Evolutionary conservation across 1,140 invertebrate genomes (phyloP).

Genomic region (Meloidogyne chitwoodi): DNA sequence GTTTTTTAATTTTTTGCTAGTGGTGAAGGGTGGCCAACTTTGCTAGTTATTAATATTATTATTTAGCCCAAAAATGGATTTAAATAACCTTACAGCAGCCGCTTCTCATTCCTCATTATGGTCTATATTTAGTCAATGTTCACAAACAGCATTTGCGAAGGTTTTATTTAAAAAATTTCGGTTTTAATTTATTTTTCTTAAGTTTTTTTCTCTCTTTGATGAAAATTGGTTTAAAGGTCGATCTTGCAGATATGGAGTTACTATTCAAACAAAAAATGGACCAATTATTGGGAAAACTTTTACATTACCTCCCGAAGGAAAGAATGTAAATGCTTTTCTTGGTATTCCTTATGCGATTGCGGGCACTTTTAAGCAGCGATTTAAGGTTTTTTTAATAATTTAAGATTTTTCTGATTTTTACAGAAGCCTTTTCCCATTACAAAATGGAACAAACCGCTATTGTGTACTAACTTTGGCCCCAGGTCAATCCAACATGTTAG

Average conservation of each 20-base stretch:
- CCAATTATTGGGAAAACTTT: constrained; percentile 39
- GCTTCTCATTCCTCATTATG: background rate
- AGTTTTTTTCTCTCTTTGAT: background rate
- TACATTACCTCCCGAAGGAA: constrained; percentile 18
- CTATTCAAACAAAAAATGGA: constrained; percentile 28
- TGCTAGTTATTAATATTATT: background rate
- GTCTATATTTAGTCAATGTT: background rate
- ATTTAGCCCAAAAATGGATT: background rate
- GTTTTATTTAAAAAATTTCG: background rate
- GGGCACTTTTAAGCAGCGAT: constrained; percentile 39
- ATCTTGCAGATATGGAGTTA: constrained; percentile 3
- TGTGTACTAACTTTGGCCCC: constrained; percentile 37
- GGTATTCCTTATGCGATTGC: constrained; percentile 51
- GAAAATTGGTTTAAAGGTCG: constrained; percentile 11
- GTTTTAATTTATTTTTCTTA: background rate
- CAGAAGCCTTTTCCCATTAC: constrained; percentile 41
- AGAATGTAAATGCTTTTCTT: constrained; percentile 46
- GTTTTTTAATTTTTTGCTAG: too few relatives aligned
- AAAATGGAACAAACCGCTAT: constrained; percentile 24
- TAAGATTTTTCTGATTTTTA: constrained; percentile 16
- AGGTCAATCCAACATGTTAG: constrained; percentile 24
- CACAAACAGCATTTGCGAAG: background rate
- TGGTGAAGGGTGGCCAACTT: too few relatives aligned
- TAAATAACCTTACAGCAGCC: background rate
- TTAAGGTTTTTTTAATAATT: constrained; percentile 35